Evolutionary conservation across 2,113 vertebrate species (phyloP), one percentile per base, ranked within the genome.

Genomic region (Perca fluviatilis): DNA sequence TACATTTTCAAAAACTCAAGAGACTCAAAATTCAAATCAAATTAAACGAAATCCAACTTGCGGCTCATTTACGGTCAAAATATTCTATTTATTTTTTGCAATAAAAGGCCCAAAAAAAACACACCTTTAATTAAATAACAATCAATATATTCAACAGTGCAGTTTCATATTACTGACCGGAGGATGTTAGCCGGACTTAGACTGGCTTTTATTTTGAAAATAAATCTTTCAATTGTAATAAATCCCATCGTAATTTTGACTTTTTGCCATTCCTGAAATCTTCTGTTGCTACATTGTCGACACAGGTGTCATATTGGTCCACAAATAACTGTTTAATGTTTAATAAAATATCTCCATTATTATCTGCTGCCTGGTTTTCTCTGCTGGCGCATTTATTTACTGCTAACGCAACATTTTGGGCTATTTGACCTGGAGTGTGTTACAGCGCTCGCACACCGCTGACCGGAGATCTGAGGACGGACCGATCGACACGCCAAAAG

Each of bases 381-480:
- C 21, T 50, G 0, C 21, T 23, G 49, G 15, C 30, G 5, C 23
- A 27, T 73, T 16, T 13, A 2, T 60, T 30, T 56, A 14, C 7
- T 63, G 14, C 3, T 33, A 53, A 61, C n/a, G n/a, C 30, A 21
- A 67, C 23, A 15, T 83, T 67, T 49, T 4, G 47, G 19, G 51
- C n/a, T n/a, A n/a, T n/a, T n/a, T n/a, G n/a, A n/a, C n/a, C n/a
- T n/a, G n/a, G n/a, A n/a, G n/a, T n/a, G n/a, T n/a, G n/a, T n/a
- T n/a, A n/a, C n/a, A n/a, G n/a, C 46, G 61, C 64, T 67, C 64
- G 43, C 43, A 60, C 51, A 60, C 15, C 21, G 16, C 60, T 46
- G 81, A 77, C 61, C 81, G 67, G 74, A 72, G 60, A 53, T 10
- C 71, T 62, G 68, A 67, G 54, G 47, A 40, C 25, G 0, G 47